Evolutionary conservation across 2,888 invertebrate species (phyloP), one percentile per base, ranked within the genome.

Genomic region (Leptogaster cylindrica): DNA sequence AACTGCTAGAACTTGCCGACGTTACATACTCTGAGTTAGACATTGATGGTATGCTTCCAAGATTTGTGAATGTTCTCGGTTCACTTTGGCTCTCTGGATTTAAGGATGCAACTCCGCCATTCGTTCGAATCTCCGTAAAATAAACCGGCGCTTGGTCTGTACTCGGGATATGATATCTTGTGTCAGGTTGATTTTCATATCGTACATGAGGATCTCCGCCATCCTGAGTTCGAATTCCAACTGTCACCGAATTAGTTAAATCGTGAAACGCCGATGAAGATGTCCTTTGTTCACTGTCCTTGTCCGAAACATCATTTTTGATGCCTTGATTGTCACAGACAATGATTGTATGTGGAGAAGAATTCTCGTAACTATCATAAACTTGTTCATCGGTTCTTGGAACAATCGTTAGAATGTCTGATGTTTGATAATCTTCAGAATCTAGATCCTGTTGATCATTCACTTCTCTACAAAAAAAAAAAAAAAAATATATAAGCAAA

Each of bases 41-140:
- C 14, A 67, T 12, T 7, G 66, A 65, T 14, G 44, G 69, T 36
- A 18, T 75, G 28, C 74, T 76, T 3, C 80, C 80, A 68, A 80
- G 68, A 69, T 80, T 80, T 8, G 80, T 80, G 64, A 79, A 80
- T 0, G 80, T 80, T 71, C 80, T 80, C 1, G 75, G 70, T 71
- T 81, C 81, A 50, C 75, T 76, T 5, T 51, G 51, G 10, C 10
- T 27, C 3, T 48, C 48, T n/a, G 33, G 7, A 31, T 27, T 64
- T 1, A 64, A 23, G 1, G 64, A 16, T n/a, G 23, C 14, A 2
- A 64, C 66, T 4, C 18, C 23, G 2, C 31, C 16, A 5, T 70
- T 66, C 16, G 68, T 33, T n/a, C 68, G 44, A 7, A 66, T 55
- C 27, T 68, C 66, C 5, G 52, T 20, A 10, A 31, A 55, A 14